Conservation (phyloP, 2,888 invertebrate genomes). For the Ditylenchus weischeri region DNA sequence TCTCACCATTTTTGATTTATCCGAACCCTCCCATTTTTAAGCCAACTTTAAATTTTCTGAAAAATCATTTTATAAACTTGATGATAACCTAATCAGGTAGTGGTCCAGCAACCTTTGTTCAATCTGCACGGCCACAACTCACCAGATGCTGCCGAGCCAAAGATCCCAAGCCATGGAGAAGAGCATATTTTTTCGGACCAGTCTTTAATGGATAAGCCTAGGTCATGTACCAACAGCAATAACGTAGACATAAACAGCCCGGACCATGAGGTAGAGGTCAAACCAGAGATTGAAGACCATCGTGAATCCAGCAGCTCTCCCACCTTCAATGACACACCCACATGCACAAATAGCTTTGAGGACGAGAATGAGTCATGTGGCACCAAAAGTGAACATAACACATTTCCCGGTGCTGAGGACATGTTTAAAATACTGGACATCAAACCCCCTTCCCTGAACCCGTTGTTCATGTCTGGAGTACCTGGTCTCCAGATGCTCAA, state of each 20-base stretch:
- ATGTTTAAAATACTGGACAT: not conserved
- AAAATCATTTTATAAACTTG: too few relatives aligned
- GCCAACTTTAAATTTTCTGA: too few relatives aligned
- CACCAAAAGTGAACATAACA: not conserved
- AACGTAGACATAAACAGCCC: too few relatives aligned
- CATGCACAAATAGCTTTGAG: not conserved
- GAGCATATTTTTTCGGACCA: too few relatives aligned
- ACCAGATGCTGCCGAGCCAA: too few relatives aligned
- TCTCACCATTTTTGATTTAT: too few relatives aligned
- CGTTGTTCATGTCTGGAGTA: not conserved
- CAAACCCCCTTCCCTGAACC: constrained; percentile 2
- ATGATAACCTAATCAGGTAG: not conserved
- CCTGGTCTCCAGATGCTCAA: not conserved
- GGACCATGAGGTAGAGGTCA: not conserved
- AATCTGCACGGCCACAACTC: too few relatives aligned
- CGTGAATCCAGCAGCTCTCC: not conserved
- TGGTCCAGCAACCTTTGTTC: constrained; percentile 4
- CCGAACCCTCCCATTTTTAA: too few relatives aligned
- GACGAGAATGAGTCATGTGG: not conserved
- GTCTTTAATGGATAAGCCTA: too few relatives aligned
- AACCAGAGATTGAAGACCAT: not conserved
- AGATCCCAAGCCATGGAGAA: too few relatives aligned
- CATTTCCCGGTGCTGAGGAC: not conserved
- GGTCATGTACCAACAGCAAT: too few relatives aligned
- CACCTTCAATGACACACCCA: not conserved